Evolutionary conservation across 2,888 invertebrate genomes (phyloP).

Genomic region (Hipparchia semele): DNA sequence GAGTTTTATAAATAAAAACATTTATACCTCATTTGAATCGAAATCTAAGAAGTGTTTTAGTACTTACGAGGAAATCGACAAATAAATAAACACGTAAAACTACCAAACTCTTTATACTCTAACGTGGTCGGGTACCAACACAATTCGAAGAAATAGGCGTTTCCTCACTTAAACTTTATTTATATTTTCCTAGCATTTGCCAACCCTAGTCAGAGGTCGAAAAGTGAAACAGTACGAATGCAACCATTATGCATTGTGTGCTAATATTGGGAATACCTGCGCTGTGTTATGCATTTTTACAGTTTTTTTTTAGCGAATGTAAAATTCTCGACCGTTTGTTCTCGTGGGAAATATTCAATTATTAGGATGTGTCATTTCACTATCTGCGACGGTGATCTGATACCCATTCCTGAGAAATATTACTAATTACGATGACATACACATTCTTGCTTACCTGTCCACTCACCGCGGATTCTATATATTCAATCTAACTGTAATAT

Average conservation of each 20-base stretch:
- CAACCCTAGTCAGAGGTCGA: constrained; percentile 20
- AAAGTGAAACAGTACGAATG: constrained; percentile 33
- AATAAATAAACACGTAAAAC: too few relatives aligned
- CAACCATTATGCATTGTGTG: constrained; percentile 37
- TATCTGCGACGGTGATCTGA: neutral
- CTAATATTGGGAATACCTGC: constrained; percentile 28
- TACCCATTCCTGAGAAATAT: neutral
- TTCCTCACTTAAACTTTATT: neutral
- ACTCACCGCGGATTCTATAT: too few relatives aligned
- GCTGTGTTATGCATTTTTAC: constrained; percentile 26
- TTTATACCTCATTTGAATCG: too few relatives aligned
- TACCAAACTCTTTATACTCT: too few relatives aligned
- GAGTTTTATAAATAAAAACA: too few relatives aligned
- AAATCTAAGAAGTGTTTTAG: too few relatives aligned
- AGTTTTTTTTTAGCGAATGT: constrained; percentile 23
- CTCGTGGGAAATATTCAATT: constrained; percentile 27
- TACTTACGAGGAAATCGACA: too few relatives aligned
- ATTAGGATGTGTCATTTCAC: constrained; percentile 3
- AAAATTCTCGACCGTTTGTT: constrained; percentile 21
- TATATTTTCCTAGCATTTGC: neutral
- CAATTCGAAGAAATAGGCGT: too few relatives aligned
- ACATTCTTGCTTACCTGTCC: neutral
- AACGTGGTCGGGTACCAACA: too few relatives aligned
- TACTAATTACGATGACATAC: neutral
- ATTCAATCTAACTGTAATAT: too few relatives aligned